Evolutionary conservation across 2,113 vertebrate genomes (phyloP), one percentile per base, ranked within the genome.

Genomic region (Syngnathus typhle): DNA sequence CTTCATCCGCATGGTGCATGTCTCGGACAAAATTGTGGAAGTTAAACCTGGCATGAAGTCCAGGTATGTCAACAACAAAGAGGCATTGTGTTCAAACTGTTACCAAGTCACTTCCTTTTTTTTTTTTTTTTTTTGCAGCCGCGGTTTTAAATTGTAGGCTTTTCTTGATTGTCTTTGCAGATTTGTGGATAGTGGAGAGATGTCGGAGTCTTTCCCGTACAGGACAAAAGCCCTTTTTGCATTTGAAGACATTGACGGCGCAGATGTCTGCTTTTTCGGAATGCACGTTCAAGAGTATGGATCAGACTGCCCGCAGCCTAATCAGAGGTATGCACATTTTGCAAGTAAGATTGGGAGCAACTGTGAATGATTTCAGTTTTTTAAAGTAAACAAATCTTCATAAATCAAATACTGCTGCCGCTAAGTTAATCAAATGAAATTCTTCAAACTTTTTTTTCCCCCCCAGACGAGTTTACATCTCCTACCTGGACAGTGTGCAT

Each of bases 21-120:
- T 95, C 36, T 99, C 96, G 38, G 96, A 99, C 85, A 99, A 98
- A 91, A 95, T 96, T 41, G 96, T 98, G 0, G 96, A 98, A 84
- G 97, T 99, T 44, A 98, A 99, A 80, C 95, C 96, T 60, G 97
- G 97, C 80, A 99, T 99, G 97, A 99, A 98, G 91, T 94, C 97
- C 81, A 97, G 96, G 96, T 97, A 85, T 55, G 64, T 38, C 32
- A 60, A 37, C 5, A 16, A 46, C 4, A 38, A 5, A 21, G 9
- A 11, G 38, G 60, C 6, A 4, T 54, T 6, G 21, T 10, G 10
- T 52, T 64, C 1, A 44, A 19, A 16, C 37, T 37, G 36, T 36
- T 36, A 38, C 18, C 16, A 2, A 7, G 55, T 59, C 60, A n/a
- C 69, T 70, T 52, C 65, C 11, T 27, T 21, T 12, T 39, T 16